These are phyloP conservation scores for Euplagia quadripunctaria DNA, from an alignment of 2,888 invertebrate genomes.

Conservation along the genomic window DNA sequence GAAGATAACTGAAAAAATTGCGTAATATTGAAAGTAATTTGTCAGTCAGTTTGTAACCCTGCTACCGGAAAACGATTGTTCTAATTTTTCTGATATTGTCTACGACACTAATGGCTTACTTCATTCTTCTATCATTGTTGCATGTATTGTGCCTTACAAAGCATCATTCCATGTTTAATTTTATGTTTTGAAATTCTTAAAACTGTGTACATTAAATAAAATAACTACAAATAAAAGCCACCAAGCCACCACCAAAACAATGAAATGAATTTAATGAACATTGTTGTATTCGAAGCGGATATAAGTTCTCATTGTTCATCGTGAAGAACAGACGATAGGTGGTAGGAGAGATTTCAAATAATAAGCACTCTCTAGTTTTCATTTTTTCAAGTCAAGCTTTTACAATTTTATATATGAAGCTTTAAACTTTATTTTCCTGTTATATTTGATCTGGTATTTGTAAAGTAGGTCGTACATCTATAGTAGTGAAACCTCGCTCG, in stretches of 20 bases:
- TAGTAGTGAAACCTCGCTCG: not conserved
- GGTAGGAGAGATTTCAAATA: not conserved
- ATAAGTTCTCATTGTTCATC: conserved; percentile 58
- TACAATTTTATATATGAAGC: not conserved
- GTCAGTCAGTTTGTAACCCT: not conserved
- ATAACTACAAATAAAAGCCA: not conserved
- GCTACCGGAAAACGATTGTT: not conserved
- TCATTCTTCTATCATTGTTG: not conserved
- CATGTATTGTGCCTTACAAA: not conserved
- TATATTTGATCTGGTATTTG: no score
- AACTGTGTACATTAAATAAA: not conserved
- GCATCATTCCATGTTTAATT: not conserved
- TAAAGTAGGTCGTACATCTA: not conserved
- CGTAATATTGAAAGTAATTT: not conserved
- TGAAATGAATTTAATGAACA: conserved; percentile 9
- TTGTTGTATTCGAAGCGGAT: conserved; percentile 55
- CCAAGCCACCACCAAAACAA: no score
- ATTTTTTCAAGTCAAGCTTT: not conserved
- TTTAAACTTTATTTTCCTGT: not conserved
- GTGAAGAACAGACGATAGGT: conserved; percentile 43
- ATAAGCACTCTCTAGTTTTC: not conserved
- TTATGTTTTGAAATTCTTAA: not conserved
- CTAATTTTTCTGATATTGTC: not conserved
- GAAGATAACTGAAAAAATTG: not conserved
- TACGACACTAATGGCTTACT: not conserved